These are phyloP conservation scores for Chaenodraco wilsoni DNA, from an alignment of 2,797 vertebrate genomes.

Conservation along the genomic window DNA sequence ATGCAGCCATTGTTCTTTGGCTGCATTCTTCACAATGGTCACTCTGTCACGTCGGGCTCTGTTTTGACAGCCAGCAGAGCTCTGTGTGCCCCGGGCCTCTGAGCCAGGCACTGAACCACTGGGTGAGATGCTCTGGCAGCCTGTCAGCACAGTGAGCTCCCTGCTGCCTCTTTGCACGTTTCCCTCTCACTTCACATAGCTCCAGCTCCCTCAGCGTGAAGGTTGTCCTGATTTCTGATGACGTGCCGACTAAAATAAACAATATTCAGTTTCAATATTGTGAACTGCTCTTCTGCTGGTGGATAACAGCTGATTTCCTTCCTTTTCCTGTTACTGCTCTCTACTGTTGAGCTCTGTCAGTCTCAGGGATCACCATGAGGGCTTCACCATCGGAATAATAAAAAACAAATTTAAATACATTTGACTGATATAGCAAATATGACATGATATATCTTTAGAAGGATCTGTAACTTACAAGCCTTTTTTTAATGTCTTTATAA, in stretches of 20 bases:
- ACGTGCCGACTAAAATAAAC: conserved; percentile 15
- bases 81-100: conserved; percentile 51
- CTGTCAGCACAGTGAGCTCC: conserved; percentile 43
- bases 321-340: conserved; percentile 13
- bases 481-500: too few species aligned
- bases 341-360: neutral
- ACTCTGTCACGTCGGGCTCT: conserved; percentile 64
- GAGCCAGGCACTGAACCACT: conserved; percentile 69
- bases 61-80: conserved; percentile 70
- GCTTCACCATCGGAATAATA: too few species aligned
- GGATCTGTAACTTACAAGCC: too few species aligned
- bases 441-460: too few species aligned
- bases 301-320: conserved; percentile 30
- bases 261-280: conserved; percentile 14
- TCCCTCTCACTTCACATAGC: conserved; percentile 25
- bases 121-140: conserved; percentile 56
- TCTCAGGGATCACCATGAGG: neutral
- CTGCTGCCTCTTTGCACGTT: conserved; percentile 22
- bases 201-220: conserved; percentile 29
- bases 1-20: conserved; percentile 61
- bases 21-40: conserved; percentile 67
- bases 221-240: conserved; percentile 28
- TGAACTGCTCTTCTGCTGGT: conserved; percentile 11
- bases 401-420: too few species aligned
- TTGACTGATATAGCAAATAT: too few species aligned